These are phyloP conservation scores for Timandra comae DNA, from an alignment of 2,888 invertebrate species.

Conservation along the genomic window DNA sequence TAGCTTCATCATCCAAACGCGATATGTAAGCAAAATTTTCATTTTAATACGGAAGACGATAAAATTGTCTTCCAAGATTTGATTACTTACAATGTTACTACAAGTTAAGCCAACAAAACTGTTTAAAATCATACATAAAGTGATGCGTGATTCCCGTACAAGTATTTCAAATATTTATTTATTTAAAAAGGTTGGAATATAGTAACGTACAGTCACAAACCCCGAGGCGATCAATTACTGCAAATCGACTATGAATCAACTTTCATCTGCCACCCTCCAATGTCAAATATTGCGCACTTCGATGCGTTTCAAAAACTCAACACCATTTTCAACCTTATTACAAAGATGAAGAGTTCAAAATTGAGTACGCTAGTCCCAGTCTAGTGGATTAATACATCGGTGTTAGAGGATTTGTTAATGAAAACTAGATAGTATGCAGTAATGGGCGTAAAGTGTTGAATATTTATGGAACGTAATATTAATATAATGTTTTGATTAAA, in stretches of 20 bases:
- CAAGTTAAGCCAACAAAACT: too few species aligned
- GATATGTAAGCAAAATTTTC: too few species aligned
- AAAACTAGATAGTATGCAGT: slow-evolving; percentile 4
- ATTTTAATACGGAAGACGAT: too few species aligned
- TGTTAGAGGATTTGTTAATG: slow-evolving; percentile 9
- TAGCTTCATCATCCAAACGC: too few species aligned
- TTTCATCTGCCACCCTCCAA: slow-evolving; percentile 42
- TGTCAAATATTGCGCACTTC: slow-evolving; percentile 39
- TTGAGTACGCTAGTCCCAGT: slow-evolving; percentile 7
- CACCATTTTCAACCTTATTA: slow-evolving; percentile 6
- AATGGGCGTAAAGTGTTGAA: not conserved
- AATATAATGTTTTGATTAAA: too few species aligned
- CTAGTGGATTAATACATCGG: slow-evolving; percentile 8
- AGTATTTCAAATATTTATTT: too few species aligned
- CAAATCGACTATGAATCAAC: slow-evolving; percentile 54
- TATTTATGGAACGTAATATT: slow-evolving; percentile 4
- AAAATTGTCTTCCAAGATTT: too few species aligned
- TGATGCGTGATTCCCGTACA: too few species aligned
- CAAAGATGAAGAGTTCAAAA: not conserved
- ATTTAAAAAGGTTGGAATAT: too few species aligned
- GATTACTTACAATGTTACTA: too few species aligned
- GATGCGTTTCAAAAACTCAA: slow-evolving; percentile 12
- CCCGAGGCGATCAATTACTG: slow-evolving; percentile 57
- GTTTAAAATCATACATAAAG: too few species aligned
- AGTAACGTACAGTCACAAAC: slow-evolving; percentile 25